These are phyloP conservation scores for Irena cyanogastra DNA, from an alignment of 2,113 vertebrate genomes.

Conservation along the genomic window DNA sequence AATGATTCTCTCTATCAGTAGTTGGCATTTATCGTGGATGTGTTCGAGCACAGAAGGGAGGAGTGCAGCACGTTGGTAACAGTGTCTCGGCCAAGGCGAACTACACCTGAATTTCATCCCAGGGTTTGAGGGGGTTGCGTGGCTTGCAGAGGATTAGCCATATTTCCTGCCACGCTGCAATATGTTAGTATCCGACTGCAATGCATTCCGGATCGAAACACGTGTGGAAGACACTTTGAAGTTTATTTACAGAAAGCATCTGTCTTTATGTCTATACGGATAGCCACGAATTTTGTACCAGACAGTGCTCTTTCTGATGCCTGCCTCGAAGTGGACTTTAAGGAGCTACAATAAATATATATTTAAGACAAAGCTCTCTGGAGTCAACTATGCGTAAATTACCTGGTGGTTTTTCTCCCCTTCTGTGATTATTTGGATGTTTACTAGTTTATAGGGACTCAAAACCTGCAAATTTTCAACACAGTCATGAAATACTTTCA, in stretches of 20 bases:
- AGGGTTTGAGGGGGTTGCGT: neutral
- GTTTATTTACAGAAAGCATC: neutral
- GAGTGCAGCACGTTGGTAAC: fast-evolving
- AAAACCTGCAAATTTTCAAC: neutral
- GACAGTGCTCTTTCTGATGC: neutral
- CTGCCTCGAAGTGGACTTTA: neutral
- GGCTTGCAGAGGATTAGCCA: neutral
- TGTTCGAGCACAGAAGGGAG: neutral
- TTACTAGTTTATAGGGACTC: neutral
- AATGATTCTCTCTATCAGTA: neutral
- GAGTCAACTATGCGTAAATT: neutral
- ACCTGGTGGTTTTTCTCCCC: fast-evolving
- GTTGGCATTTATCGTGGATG: neutral
- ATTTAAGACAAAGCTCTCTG: neutral
- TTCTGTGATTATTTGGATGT: neutral
- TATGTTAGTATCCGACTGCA: neutral
- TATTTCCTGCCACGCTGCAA: fast-evolving
- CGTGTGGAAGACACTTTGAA: neutral
- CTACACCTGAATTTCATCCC: neutral
- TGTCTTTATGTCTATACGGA: neutral
- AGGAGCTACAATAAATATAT: neutral
- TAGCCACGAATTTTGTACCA: neutral
- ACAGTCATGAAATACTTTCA: neutral
- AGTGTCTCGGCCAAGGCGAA: neutral
- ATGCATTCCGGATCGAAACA: neutral